Conservation (phyloP, 1,140 invertebrate genomes). For the Tetranychus urticae region DNA sequence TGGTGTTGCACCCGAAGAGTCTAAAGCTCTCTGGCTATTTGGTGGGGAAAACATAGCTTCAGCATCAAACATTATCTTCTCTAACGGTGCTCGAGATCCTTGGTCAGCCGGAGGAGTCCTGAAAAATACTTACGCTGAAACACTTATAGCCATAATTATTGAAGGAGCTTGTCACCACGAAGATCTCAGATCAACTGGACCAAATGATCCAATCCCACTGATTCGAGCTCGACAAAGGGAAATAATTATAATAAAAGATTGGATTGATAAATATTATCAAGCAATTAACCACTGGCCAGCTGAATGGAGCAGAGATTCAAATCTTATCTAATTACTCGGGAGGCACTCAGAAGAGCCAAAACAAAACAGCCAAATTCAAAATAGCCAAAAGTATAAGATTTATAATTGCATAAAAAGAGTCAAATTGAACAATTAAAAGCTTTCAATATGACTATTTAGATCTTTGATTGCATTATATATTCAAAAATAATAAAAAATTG, state of each 20-base stretch:
- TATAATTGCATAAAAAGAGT: too few species aligned
- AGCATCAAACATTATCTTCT: conserved; percentile 61
- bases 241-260: conserved; percentile 35
- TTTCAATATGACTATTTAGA: too few species aligned
- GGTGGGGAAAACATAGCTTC: conserved; percentile 44
- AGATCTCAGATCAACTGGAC: conserved; percentile 47
- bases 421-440: too few species aligned
- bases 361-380: too few species aligned
- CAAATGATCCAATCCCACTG: conserved; percentile 42
- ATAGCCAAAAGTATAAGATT: too few species aligned
- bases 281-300: background rate
- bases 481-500: too few species aligned
- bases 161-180: conserved; percentile 76
- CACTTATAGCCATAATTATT: conserved; percentile 24
- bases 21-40: conserved; percentile 41
- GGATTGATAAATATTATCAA: conserved; percentile 28
- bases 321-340: too few species aligned
- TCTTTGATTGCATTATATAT: too few species aligned
- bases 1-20: conserved; percentile 34
- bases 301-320: too few species aligned
- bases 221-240: conserved; percentile 38
- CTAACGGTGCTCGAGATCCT: conserved; percentile 72
- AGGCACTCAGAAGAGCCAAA: too few species aligned
- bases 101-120: conserved; percentile 69
- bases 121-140: background rate